These are phyloP conservation scores for Coreius guichenoti DNA, from an alignment of 2,797 vertebrate species.

Conservation along the genomic window DNA sequence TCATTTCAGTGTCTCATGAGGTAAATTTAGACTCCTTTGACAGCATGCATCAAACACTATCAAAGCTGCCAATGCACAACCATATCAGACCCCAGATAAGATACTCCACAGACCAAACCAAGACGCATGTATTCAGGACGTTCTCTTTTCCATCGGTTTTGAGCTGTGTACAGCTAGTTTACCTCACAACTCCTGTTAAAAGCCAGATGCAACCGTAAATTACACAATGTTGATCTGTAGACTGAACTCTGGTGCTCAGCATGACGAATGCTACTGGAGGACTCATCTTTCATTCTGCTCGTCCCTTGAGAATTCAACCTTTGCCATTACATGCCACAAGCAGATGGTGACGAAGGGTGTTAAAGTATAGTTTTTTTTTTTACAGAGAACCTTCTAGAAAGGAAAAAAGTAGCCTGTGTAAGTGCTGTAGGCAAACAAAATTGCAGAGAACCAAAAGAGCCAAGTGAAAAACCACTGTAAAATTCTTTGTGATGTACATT, in stretches of 20 bases:
- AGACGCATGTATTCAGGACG: background rate
- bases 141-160: background rate
- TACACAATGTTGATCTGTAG: background rate
- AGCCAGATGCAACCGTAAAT: background rate
- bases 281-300: slow-evolving; percentile 58
- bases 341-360: slow-evolving; percentile 71
- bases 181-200: background rate
- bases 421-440: background rate
- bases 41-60: background rate
- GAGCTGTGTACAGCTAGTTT: background rate
- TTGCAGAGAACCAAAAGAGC: background rate
- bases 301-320: slow-evolving; percentile 69
- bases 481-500: background rate
- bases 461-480: background rate
- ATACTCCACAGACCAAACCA: background rate
- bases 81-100: background rate
- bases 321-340: slow-evolving; percentile 64
- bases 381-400: slow-evolving; percentile 59
- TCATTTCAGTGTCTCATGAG: background rate
- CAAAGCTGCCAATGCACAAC: background rate
- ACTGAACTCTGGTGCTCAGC: slow-evolving; percentile 26
- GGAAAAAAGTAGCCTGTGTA: slow-evolving; percentile 41
- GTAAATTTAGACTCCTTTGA: background rate
- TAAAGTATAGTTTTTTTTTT: slow-evolving; percentile 60
- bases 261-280: slow-evolving; percentile 67